Evolutionary conservation across 2,797 vertebrate species (phyloP).

Genomic region (Syngnathus acus): DNA sequence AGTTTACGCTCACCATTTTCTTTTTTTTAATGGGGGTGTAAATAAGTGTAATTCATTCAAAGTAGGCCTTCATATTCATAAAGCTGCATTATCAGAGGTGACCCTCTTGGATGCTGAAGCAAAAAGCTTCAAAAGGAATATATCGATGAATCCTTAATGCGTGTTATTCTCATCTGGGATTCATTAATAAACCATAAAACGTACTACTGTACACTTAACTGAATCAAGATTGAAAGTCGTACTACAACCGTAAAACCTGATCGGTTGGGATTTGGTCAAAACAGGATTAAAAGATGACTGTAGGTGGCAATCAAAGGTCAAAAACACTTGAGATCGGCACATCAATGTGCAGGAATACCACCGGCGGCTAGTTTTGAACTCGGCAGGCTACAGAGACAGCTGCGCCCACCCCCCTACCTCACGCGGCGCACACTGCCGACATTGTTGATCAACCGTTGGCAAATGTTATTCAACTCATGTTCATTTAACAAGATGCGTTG

Average conservation of each 20-base stretch:
- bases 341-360: constrained; percentile 44
- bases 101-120: constrained; percentile 50
- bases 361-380: constrained; percentile 66
- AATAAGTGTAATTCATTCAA: constrained; percentile 39
- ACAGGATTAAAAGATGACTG: neutral
- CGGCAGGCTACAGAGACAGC: constrained; percentile 64
- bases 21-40: neutral
- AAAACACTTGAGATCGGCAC: constrained; percentile 32
- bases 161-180: neutral
- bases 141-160: neutral
- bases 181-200: neutral
- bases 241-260: neutral
- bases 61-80: constrained; percentile 21
- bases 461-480: neutral
- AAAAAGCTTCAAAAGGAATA: constrained; percentile 2
- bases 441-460: neutral
- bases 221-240: neutral
- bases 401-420: constrained; percentile 10
- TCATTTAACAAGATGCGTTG: neutral
- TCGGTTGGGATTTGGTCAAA: neutral
- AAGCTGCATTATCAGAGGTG: constrained; percentile 36
- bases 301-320: constrained; percentile 65
- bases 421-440: neutral
- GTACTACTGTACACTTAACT: neutral
- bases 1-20: constrained; percentile 39